Conservation (phyloP, 2,888 invertebrate genomes). For the Creontiades dilutus region DNA sequence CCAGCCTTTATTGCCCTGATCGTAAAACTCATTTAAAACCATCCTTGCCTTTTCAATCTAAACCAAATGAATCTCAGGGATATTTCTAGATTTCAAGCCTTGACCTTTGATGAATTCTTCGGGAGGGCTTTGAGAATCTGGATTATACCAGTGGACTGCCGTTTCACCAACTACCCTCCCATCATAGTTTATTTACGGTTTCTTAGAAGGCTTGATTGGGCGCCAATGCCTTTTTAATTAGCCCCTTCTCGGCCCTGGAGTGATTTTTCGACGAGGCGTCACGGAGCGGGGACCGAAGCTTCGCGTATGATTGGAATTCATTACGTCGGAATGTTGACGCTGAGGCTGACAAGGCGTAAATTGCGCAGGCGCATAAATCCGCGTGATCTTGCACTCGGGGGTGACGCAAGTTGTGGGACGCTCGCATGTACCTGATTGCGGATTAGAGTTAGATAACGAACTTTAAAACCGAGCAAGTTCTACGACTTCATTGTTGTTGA, state of each 20-base stretch:
- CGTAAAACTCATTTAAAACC: neutral
- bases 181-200: neutral
- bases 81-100: neutral
- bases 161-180: neutral
- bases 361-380: neutral
- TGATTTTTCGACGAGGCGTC: neutral
- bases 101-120: neutral
- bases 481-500: neutral
- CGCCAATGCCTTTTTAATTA: slow-evolving; percentile 39
- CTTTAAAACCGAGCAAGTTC: neutral
- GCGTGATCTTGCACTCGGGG: neutral
- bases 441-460: slow-evolving; percentile 15
- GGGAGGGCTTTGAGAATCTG: neutral
- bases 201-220: slow-evolving; percentile 1
- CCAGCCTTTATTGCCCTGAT: neutral
- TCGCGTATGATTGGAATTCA: slow-evolving; percentile 19
- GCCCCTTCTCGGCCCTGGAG: neutral
- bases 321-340: neutral
- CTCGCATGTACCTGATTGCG: neutral
- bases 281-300: neutral
- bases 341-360: neutral
- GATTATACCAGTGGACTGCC: neutral
- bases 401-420: neutral
- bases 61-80: neutral
- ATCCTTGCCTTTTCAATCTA: neutral